These are phyloP conservation scores for Corythornis madagascariensis DNA, from an alignment of 2,113 vertebrate species.

Conservation along the genomic window DNA sequence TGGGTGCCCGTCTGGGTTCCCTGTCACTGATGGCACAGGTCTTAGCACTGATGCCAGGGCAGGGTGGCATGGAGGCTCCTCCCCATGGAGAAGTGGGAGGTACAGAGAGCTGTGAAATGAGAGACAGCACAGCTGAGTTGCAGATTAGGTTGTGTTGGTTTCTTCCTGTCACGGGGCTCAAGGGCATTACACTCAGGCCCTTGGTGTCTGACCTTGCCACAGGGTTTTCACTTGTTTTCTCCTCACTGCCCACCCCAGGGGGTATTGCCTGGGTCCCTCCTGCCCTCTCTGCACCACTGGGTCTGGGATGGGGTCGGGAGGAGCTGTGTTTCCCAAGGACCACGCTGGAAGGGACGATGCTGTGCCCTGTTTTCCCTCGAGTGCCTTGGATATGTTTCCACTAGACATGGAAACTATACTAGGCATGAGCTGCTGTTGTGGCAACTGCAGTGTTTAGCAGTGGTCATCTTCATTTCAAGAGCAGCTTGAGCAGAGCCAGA, in stretches of 20 bases:
- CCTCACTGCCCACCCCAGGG: not conserved
- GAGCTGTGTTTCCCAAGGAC: not conserved
- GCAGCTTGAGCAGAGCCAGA: not conserved
- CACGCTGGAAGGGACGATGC: not conserved
- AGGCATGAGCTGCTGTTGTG: conserved; percentile 49
- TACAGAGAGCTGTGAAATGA: not conserved
- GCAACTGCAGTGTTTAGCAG: conserved; percentile 30
- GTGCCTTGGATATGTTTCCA: not conserved
- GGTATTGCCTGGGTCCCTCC: not conserved
- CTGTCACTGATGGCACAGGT: not conserved
- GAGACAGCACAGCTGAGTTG: conserved; percentile 1
- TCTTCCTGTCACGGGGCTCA: not conserved
- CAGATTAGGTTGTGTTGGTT: not conserved
- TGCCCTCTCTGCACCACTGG: not conserved
- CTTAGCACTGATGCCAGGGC: not conserved
- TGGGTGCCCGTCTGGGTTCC: not conserved
- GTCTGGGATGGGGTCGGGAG: not conserved
- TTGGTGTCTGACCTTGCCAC: not conserved
- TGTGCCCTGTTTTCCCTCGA: not conserved
- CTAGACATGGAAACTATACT: conserved; percentile 28
- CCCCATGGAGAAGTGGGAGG: not conserved
- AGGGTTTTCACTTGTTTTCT: not conserved
- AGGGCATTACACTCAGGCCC: not conserved
- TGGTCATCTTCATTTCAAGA: not conserved
- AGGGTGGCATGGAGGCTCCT: not conserved